These are phyloP conservation scores for Parnassius mnemosyne DNA, from an alignment of 2,888 invertebrate genomes.

Conservation along the genomic window DNA sequence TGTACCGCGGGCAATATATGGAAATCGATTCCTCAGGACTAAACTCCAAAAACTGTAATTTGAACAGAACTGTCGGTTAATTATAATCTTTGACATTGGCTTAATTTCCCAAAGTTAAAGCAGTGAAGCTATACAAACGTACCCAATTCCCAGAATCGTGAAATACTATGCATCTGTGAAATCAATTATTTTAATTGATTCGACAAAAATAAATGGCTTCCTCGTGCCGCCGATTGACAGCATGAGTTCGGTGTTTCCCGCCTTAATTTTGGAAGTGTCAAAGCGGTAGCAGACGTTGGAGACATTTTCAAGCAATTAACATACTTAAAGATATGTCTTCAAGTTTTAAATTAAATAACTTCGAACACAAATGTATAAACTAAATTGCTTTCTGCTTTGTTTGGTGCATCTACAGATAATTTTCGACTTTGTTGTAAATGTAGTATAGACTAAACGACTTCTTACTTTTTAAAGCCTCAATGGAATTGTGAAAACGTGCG, in stretches of 20 bases:
- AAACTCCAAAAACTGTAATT: too few species aligned
- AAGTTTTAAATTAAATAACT: background rate
- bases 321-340: conserved; percentile 3
- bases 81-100: conserved; percentile 7
- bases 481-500: conserved; percentile 27
- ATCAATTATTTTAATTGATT: conserved; percentile 77
- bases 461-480: background rate
- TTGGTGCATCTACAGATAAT: conserved; percentile 11
- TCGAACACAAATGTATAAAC: background rate
- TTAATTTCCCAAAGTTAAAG: background rate
- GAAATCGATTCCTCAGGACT: too few species aligned
- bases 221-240: conserved; percentile 59
- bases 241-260: conserved; percentile 62
- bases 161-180: conserved; percentile 55
- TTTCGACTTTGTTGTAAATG: conserved; percentile 21
- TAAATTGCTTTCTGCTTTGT: background rate
- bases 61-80: background rate
- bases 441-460: conserved; percentile 21
- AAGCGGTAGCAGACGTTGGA: conserved; percentile 35
- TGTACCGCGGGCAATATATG: too few species aligned
- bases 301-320: conserved; percentile 6
- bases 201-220: conserved; percentile 74
- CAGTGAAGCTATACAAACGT: conserved; percentile 36
- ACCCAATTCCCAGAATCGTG: conserved; percentile 37
- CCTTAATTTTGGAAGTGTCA: conserved; percentile 46